Base-by-base conservation (phyloP, 2,888 invertebrate species). In the Pyrocoelia pectoralis region DNA sequence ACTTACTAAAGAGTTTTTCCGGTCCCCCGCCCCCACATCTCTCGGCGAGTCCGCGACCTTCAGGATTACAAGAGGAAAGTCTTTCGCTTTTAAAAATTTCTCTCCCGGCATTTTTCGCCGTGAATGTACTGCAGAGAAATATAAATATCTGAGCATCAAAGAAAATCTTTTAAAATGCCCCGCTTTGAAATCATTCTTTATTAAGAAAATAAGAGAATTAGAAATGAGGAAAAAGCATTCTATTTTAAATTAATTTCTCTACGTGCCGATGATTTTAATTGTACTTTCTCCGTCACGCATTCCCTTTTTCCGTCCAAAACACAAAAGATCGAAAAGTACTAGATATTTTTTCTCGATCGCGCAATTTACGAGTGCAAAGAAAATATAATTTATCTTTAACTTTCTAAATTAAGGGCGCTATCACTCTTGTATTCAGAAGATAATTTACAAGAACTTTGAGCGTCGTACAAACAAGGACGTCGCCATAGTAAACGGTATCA, bases 341-440 rank as follows among this genome's bases (percentile, higher is more conserved):
- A 52, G 9, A 13, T n/a, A 29, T 38, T 14, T 28, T 40, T 15
- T n/a, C 29, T 50, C 28, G 18, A 33, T 51, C 41, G 60, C 64
- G 64, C 55, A 61, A 65, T 65, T 61, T 61, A 49, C 56, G 54
- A 61, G 61, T 61, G 61, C 57, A 65, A 61, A 71, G 77, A 76
- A 77, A 77, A 75, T 75, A 76, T 75, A 77, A 78, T 78, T 78
- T 77, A 78, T 77, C 76, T 76, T 72, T 72, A 77, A 77, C 76
- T 77, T 77, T 76, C 72, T 71, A 74, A 77, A 78, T 77, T 77
- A 76, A 75, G 74, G 76, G 72, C 74, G 77, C 77, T 78, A 78
- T 78, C 77, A 78, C 70, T 78, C 77, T 76, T 74, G 74, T 76
- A 77, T 78, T 78, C 77, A 77, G 75, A 75, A 76, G 76, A 78